phyloP scores from a whole-genome alignment of 2,888 invertebrate species.

The Campoplex nolae region DNA sequence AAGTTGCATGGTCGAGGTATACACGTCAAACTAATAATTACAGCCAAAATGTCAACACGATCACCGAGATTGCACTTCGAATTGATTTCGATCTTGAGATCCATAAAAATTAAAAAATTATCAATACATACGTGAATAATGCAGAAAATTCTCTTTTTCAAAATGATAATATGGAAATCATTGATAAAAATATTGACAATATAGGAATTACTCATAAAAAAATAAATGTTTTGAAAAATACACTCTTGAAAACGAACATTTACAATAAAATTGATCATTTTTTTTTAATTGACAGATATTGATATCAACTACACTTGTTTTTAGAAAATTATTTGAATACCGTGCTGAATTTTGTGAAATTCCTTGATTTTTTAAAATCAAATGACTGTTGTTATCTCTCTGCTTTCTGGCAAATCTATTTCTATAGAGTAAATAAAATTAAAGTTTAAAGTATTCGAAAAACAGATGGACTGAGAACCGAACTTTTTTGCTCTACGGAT shows the following conservation, averaged over 20 bases:
- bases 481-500: not conserved
- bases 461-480: not conserved
- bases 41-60: not conserved
- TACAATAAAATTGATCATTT: not conserved
- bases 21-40: conserved; percentile 7
- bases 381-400: no score
- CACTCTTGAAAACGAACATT: not conserved
- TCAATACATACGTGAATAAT: not conserved
- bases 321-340: not conserved
- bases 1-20: conserved; percentile 60
- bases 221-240: not conserved
- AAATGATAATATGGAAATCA: not conserved
- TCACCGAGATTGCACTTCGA: not conserved
- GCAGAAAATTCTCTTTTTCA: not conserved
- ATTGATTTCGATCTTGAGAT: not conserved
- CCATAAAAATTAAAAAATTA: not conserved
- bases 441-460: not conserved
- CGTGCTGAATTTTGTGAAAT: not conserved
- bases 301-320: not conserved
- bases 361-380: not conserved
- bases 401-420: no score
- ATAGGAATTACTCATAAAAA: no score
- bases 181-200: not conserved
- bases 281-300: not conserved
- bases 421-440: not conserved